Percentiles rank a stretch among this genome's conserved stretches.
phyloP scores from a whole-genome alignment of 2,888 invertebrate genomes.

The Micoletzkya japonica region DNA sequence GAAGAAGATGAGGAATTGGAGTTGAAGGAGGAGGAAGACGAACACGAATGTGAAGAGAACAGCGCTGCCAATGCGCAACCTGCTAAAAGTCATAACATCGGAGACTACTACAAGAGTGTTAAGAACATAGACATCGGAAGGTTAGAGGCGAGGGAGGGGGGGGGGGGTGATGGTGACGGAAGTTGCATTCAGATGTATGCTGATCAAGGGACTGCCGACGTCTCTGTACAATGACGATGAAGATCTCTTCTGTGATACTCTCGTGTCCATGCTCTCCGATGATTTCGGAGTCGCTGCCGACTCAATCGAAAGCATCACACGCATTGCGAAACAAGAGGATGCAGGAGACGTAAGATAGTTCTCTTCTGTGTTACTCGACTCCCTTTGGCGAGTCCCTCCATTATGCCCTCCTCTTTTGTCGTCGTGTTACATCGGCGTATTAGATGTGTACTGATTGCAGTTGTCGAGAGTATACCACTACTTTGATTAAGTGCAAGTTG shows the following conservation, averaged over 20 bases:
- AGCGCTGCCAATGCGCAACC: background rate
- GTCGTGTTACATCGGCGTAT: too few relatives aligned
- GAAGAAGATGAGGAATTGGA: conserved; percentile 16
- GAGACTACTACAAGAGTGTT: background rate
- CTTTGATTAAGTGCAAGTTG: too few relatives aligned
- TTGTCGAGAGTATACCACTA: too few relatives aligned
- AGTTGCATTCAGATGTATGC: conserved; percentile 9
- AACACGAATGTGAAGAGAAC: background rate
- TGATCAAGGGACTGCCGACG: conserved; percentile 20
- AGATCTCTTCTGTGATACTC: conserved; percentile 40
- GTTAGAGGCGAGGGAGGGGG: background rate
- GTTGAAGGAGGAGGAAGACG: background rate
- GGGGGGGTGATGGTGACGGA: background rate
- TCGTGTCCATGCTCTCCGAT: conserved; percentile 36
- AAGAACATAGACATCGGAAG: conserved; percentile 15
- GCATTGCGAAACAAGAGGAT: conserved; percentile 25
- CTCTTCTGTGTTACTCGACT: too few relatives aligned
- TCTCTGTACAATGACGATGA: conserved; percentile 30
- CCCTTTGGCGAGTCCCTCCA: too few relatives aligned
- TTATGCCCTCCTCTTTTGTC: too few relatives aligned
- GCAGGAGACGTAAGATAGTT: too few relatives aligned
- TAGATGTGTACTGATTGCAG: too few relatives aligned
- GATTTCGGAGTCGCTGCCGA: conserved; percentile 35
- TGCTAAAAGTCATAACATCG: conserved; percentile 2
- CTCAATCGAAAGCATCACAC: conserved; percentile 6